Conservation (phyloP, 2,113 vertebrate genomes). For the Noturus placidus region DNA sequence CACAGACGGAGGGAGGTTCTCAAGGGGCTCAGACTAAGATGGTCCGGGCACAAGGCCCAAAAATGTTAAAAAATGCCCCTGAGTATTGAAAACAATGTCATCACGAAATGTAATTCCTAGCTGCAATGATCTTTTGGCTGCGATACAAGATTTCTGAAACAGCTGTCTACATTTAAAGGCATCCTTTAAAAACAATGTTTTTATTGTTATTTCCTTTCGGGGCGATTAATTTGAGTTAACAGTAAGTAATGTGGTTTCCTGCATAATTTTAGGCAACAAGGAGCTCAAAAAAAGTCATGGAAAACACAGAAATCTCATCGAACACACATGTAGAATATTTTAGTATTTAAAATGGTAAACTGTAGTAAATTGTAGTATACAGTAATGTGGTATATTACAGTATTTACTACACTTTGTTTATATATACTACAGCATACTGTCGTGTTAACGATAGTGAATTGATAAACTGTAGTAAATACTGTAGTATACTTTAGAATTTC, state of each 20-base stretch:
- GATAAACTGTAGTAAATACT: too few species aligned
- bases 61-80: neutral
- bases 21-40: neutral
- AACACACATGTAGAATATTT: neutral
- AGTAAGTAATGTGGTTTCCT: neutral
- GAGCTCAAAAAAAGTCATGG: neutral
- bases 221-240: neutral
- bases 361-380: too few species aligned
- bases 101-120: neutral
- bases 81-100: slow-evolving; percentile 6
- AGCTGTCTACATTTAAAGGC: neutral
- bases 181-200: too few species aligned
- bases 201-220: neutral
- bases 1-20: neutral
- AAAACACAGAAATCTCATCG: neutral
- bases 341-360: too few species aligned
- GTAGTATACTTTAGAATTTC: too few species aligned
- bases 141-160: neutral
- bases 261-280: neutral
- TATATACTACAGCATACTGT: too few species aligned
- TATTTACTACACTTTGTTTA: too few species aligned
- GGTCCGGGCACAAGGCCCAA: neutral
- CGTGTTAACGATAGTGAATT: too few species aligned
- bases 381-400: too few species aligned
- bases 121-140: too few species aligned